Conservation (phyloP, 2,888 invertebrate species). For the Drosophila demipolita region DNA sequence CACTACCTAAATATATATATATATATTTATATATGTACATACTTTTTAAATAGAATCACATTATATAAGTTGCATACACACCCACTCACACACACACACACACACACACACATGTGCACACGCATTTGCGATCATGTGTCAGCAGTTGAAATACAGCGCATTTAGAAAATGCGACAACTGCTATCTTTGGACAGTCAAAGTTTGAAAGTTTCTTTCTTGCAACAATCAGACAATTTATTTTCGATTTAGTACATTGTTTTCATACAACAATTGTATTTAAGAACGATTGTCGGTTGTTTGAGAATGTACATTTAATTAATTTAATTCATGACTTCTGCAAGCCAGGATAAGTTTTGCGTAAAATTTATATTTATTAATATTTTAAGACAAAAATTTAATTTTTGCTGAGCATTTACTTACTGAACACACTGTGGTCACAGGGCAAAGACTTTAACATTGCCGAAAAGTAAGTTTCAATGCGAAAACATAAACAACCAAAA, state of each 20-base stretch:
- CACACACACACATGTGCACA: constrained; percentile 5
- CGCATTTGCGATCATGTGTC: constrained; percentile 21
- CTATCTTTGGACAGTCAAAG: not conserved
- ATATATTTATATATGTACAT: not conserved
- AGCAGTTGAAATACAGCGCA: constrained; percentile 38
- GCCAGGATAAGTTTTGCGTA: not conserved
- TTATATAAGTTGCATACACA: constrained; percentile 17
- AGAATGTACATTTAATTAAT: not conserved
- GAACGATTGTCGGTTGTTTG: not conserved
- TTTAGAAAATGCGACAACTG: constrained; percentile 26
- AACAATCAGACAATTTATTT: not conserved
- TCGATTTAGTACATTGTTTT: not conserved
- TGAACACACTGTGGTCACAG: constrained; percentile 42
- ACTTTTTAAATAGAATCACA: constrained; percentile 16
- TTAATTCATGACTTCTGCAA: not conserved
- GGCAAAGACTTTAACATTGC: constrained; percentile 29
- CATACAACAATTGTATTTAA: not conserved
- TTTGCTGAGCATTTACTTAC: constrained; percentile 33
- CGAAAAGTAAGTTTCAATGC: constrained; percentile 30
- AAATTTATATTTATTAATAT: not conserved
- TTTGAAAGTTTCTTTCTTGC: not conserved
- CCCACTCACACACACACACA: constrained; percentile 10
- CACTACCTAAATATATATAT: not conserved
- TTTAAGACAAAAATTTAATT: constrained; percentile 5
- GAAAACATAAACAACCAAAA: constrained; percentile 53